Base-by-base conservation (phyloP, 1,140 invertebrate genomes). In the Anoplophora glabripennis region DNA sequence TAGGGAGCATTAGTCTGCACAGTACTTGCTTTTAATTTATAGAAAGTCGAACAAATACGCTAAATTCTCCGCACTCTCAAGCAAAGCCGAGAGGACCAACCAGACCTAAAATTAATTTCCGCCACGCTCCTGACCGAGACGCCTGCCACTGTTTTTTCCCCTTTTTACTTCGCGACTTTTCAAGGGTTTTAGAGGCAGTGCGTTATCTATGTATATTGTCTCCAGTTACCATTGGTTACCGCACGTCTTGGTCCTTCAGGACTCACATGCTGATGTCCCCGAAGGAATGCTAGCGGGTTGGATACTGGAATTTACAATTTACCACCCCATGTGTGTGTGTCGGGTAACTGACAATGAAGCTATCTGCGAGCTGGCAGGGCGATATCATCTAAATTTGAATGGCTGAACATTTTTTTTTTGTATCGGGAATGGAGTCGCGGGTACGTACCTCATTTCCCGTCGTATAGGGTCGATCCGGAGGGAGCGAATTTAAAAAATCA, bases 241-340 rank as follows among this genome's bases (percentile, higher is more conserved):
- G 42, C 59, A 61, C 59, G 59, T 61, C 53, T 36, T 51, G 34
- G 47, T 61, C 59, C 59, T 61, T 18, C 33, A 54, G 59, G 59
- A 56, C 59, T 42, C 40, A 49, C 59, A 52, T 48, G 54, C 45
- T 48, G 36, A 42, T 38, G 45, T 61, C 59, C 59, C 54, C 48
- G 7, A 51, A 55, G 59, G 53, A 61, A 52, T 42, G 36, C 53
- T 49, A 28, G 21, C 59, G 47, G 40, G 47, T 47, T 34, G 46
- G 42, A 46, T 61, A 47, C 42, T 52, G 52, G 53, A 61, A 61
- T 61, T 55, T 61, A 61, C 53, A 61, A 61, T 61, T 61, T 55
- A 42, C 53, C 53, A 55, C 49, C 53, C 35, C 35, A 44, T 56
- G 53, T 61, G 59, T 34, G 21, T 53, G 53, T 59, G 51, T 59